Evolutionary conservation across 2,113 vertebrate genomes (phyloP), one percentile per base, ranked within the genome.

Genomic region (Phalacrocorax brasilianus): DNA sequence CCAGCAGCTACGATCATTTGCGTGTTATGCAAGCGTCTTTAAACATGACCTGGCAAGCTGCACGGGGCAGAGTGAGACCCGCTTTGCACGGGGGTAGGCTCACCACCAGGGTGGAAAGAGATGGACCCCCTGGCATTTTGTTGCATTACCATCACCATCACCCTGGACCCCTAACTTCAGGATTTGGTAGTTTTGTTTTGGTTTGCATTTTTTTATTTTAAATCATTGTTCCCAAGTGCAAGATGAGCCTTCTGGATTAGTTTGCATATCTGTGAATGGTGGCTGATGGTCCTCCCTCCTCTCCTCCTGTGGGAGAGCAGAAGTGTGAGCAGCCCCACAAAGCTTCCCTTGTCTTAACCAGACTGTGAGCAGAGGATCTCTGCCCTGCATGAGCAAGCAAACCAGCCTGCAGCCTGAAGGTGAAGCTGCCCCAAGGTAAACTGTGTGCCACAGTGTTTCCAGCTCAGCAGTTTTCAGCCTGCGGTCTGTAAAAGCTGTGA

Each of bases 81-180:
- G 30, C 24, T 79, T 88, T 56, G 55, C 3, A 1, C 26, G 86
- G 68, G 6, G 56, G n/a, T 16, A 40, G 47, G 8, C 4, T 83
- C 50, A 22, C 16, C 40, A 75, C 21, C 30, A 28, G 30, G 3
- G 33, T 49, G 56, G 53, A 50, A 62, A 45, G 58, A 68, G 78
- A 11, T 55, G 27, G 30, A 27, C 65, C 59, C 18, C 11, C 9
- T 73, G 38, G 8, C 0, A 0, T 52, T 58, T 33, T 45, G 5
- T 49, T 32, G 55, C 12, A 6, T 61, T 47, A 11, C 27, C 72
- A 14, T 30, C 17, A 80, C 33, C 28, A 18, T 80, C 40, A 21
- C 14, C 9, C 13, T 79, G 24, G 53, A 35, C 45, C 58, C 11
- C 55, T 45, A 53, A 16, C 21, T 86, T 70, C 22, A 47, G 6